Percentiles rank a stretch among this genome's conserved stretches.
These are phyloP conservation scores for Melikaiella ostensackeni DNA, from an alignment of 2,888 invertebrate species.

Conservation along the genomic window DNA sequence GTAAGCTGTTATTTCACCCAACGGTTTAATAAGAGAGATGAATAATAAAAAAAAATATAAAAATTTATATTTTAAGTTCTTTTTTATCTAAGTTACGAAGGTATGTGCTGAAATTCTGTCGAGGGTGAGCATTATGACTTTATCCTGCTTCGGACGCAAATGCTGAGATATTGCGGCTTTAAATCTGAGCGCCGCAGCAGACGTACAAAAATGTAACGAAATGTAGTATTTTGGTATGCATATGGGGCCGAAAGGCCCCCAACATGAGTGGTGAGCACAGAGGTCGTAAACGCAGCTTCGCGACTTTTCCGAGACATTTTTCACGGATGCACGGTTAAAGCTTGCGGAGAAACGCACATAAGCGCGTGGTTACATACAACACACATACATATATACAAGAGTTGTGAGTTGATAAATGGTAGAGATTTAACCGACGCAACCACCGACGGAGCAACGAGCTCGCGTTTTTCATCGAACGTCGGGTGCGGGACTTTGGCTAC, in stretches of 20 bases:
- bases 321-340: slow-evolving; percentile 19
- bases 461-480: slow-evolving; percentile 64
- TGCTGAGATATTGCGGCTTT: slow-evolving; percentile 27
- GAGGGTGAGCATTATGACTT: slow-evolving; percentile 12
- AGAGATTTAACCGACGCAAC: slow-evolving; percentile 64
- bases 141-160: slow-evolving; percentile 13
- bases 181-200: background rate
- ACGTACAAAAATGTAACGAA: slow-evolving; percentile 21
- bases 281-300: slow-evolving; percentile 17
- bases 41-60: too few relatives aligned
- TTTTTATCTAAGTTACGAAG: background rate
- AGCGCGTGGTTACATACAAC: background rate
- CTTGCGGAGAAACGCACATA: slow-evolving; percentile 5
- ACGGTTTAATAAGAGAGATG: too few relatives aligned
- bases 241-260: slow-evolving; percentile 15
- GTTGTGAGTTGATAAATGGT: slow-evolving; percentile 61
- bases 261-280: slow-evolving; percentile 9
- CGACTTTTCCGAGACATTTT: slow-evolving; percentile 29
- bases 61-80: too few relatives aligned
- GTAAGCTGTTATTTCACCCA: too few relatives aligned
- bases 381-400: background rate
- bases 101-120: slow-evolving; percentile 3
- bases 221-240: slow-evolving; percentile 1
- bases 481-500: slow-evolving; percentile 54
- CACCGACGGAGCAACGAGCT: slow-evolving; percentile 55